Base-by-base conservation (phyloP, 2,888 invertebrate genomes). In the Peribatodes rhomboidaria region DNA sequence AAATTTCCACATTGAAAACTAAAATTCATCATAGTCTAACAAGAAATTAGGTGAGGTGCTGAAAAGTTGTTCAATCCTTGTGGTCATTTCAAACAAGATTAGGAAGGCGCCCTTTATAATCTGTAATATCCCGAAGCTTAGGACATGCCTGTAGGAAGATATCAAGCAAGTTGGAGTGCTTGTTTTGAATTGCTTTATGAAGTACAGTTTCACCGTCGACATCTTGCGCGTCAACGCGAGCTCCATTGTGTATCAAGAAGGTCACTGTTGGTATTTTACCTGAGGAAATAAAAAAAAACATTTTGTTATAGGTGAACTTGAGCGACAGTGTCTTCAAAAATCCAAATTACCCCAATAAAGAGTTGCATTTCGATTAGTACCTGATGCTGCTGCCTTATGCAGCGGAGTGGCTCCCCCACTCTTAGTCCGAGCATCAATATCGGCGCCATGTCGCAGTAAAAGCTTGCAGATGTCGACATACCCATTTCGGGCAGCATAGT, bases 401-500 rank as follows among this genome's bases (percentile, higher is more conserved):
- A 98, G 89, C 0, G 98, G 94, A 44, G 98, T 98, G 18, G 96
- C 97, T 72, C 87, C 88, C 1, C 97, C 97, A 70, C 96, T 95
- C 77, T 95, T 95, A 9, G 98, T 98, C 61, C 90, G 88, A 37
- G 95, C 95, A 90, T 98, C 95, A 27, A 97, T 94, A 77, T 95
- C 85, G 10, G 97, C 98, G 27, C 96, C 96, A 75, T 95, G 90
- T 63, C 94, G 84, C 47, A 98, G 78, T 54, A 98, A 91, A 55
- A 95, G 81, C 75, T 94, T 92, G 82, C 98, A 98, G 60, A 97
- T 94, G 52, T 95, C 91, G 13, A 94, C 79, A 81, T 97, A 95
- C 10, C 98, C 98, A 90, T 95, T 96, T 49, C 98, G 94, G 50
- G 97, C 96, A 6, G 98, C 98, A 93, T 98, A 98, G 87, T 98